Base-by-base conservation (phyloP, 2,888 invertebrate species). In the Ectemnius lituratus region DNA sequence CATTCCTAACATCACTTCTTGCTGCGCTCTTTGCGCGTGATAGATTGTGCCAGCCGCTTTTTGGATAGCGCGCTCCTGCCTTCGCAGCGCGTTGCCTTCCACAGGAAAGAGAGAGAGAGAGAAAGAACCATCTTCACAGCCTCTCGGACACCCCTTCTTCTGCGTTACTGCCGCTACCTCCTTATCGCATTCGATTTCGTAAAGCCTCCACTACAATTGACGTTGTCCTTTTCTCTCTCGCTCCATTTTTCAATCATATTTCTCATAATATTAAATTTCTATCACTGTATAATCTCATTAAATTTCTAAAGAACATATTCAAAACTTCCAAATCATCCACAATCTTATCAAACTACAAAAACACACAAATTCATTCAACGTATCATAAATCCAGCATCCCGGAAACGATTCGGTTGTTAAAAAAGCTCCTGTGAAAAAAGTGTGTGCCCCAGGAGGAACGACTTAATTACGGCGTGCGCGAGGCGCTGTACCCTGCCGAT, bases 1-100 rank as follows among this genome's bases (percentile, higher is more conserved):
- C 88, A 90, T 90, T 90, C 89, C 89, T 86, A 86, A 86, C 85
- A 84, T 84, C 76, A 76, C 84, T 83, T 83, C 84, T 83, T 83
- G 80, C 84, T 82, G 81, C 78, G 81, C 82, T 84, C 84, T 81
- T 85, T 85, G 77, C 83, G 83, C 82, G 81, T 87, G 87, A 87
- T 85, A 85, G 88, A 89, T 89, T 84, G 86, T 84, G 80, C 75
- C 74, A 79, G 81, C 77, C 78, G 78, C 37, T 79, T 87, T 85
- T 84, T 80, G 82, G 84, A 80, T 82, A 82, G 68, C 70, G 69
- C 62, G 63, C 46, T 69, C 62, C 69, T 66, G 64, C 61, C 75
- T 62, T 52, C 64, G 67, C 66, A 57, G 59, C 58, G 67, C 70
- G 28, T 75, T 73, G 70, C 69, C 67, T 73, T 65, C 52, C 52